phyloP scores from a whole-genome alignment of 2,113 vertebrate species.

The Pangasianodon gigas region DNA sequence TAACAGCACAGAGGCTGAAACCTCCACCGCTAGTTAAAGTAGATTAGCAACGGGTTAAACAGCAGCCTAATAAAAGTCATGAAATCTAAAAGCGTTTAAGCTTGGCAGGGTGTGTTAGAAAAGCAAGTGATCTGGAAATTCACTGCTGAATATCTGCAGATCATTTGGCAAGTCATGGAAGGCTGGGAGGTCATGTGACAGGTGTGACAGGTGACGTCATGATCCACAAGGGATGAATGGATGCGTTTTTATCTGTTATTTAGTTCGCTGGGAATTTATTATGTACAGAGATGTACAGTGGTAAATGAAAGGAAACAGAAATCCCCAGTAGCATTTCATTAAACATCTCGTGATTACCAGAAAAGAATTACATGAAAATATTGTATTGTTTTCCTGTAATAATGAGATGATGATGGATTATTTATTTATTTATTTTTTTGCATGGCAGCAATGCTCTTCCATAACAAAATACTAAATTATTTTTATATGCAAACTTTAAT shows the following conservation, averaged over 20 bases:
- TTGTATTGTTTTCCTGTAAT: too few species aligned
- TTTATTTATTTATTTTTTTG: background rate
- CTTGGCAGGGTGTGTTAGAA: background rate
- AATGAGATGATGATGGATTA: background rate
- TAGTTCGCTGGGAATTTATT: background rate
- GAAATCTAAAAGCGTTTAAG: background rate
- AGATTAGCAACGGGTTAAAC: background rate
- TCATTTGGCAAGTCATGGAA: background rate
- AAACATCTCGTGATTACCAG: background rate
- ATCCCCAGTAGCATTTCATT: background rate
- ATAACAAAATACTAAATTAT: background rate
- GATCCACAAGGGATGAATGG: background rate
- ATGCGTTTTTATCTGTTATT: background rate
- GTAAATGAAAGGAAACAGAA: background rate
- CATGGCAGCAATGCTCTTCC: background rate
- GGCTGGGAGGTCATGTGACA: constrained; percentile 47
- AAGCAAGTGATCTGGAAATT: background rate
- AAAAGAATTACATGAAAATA: too few species aligned
- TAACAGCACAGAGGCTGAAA: constrained; percentile 19
- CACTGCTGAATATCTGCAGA: background rate
- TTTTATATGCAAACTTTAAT: background rate
- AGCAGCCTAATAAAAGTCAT: background rate
- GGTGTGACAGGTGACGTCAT: constrained; percentile 21
- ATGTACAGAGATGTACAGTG: background rate
- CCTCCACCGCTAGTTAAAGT: background rate